phyloP scores from a whole-genome alignment of 1,140 invertebrate genomes.

The Spodoptera frugiperda region DNA sequence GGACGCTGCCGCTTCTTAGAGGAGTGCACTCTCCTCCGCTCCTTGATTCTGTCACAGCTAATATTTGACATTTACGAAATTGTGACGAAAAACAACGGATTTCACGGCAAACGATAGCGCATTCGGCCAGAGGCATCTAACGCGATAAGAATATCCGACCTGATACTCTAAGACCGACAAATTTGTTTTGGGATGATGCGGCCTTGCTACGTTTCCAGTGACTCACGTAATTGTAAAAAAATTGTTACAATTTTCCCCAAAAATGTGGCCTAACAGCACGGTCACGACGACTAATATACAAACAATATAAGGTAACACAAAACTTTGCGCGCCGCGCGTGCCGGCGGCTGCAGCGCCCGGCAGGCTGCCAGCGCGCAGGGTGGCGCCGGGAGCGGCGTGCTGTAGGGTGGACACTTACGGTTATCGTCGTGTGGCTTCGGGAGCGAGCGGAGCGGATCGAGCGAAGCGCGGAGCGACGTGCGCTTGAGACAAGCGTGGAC shows the following conservation, averaged over 20 bases:
- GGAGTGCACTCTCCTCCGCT: neutral
- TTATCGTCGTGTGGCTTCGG: neutral
- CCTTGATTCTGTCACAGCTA: neutral
- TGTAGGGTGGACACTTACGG: constrained; percentile 20
- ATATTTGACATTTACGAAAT: constrained; percentile 27
- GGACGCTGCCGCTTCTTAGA: neutral
- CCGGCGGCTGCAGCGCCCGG: neutral
- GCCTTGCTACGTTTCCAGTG: constrained; percentile 74
- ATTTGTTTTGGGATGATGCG: constrained; percentile 77
- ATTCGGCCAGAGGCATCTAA: constrained; percentile 23
- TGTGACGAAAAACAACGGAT: constrained; percentile 29
- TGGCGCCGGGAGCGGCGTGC: neutral
- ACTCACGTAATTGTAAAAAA: constrained; percentile 58
- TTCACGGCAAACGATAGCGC: constrained; percentile 22
- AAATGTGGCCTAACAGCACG: neutral
- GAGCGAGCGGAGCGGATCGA: neutral
- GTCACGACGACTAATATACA: constrained; percentile 16
- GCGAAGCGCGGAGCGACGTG: constrained; percentile 55
- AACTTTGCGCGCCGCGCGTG: no score
- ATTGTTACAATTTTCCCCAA: constrained; percentile 38
- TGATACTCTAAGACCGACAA: constrained; percentile 76
- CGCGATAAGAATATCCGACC: constrained; percentile 66
- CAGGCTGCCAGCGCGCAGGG: neutral
- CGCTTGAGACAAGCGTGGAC: constrained; percentile 67
- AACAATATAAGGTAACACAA: constrained; percentile 1